Base-by-base conservation (phyloP, 92 coral and sea anemone genomes). In the Epizoanthus illoricatus region DNA sequence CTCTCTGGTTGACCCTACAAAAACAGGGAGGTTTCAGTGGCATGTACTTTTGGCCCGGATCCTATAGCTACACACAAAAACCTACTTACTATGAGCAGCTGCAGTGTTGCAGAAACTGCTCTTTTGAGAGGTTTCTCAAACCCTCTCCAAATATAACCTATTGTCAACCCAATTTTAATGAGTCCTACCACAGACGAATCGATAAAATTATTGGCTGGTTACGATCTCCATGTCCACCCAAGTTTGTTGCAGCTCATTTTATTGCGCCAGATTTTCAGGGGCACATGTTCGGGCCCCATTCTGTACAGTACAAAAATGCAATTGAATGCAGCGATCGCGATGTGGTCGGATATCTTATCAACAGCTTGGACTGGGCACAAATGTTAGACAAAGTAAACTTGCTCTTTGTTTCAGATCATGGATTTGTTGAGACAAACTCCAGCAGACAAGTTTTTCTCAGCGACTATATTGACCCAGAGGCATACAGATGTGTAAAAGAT, bases 341-440 rank as follows among this genome's bases (percentile, higher is more conserved):
- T 39, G 89, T 92, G 8, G 91, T 92, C 13, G 99, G 98, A 2
- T 97, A 94, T 65, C 87, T 97, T 5, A 56, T 90, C 16, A 83
- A 92, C 74, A 89, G 89, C 28, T 91, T 97, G 55, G 80, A 85
- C 67, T 43, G 86, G 7, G 94, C 87, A 19, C 79, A 87, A 65
- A 82, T 97, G 66, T 68, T 91, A 40, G 97, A 94, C 73, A 88
- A 90, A 49, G 86, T 91, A 47, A 97, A 97, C 70, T 28, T 96
- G 7, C 86, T 97, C 21, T 19, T 91, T 58, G 93, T 94, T 2
- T 90, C 94, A 15, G 99, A 97, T 74, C 99, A 97, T 58, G 93
- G 99, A 63, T 90, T 97, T 92, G 90, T 89, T 5, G 90, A 91
- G 55, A 87, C 92, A 6, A 90, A 97, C 19, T 86, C 90, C 7